Evolutionary conservation across 2,888 invertebrate species (phyloP).

Genomic region (Plusia festucae): DNA sequence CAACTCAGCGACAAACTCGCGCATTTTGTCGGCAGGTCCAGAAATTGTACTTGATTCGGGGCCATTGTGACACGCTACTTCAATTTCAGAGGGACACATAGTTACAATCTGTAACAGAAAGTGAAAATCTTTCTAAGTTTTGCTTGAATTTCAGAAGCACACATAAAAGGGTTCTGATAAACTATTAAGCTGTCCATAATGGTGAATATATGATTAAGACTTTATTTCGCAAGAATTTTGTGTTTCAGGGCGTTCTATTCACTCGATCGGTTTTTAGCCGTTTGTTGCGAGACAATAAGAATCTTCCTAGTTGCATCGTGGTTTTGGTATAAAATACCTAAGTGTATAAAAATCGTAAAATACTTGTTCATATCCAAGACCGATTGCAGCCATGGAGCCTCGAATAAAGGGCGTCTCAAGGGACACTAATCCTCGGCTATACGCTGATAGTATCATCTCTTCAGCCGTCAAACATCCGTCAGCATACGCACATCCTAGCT

Average conservation of each 20-base stretch:
- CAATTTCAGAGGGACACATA: slow-evolving; percentile 90
- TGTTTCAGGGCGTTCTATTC: too few relatives aligned
- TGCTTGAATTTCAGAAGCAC: neutral
- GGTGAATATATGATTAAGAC: too few relatives aligned
- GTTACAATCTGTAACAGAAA: slow-evolving; percentile 59
- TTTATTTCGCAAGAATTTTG: too few relatives aligned
- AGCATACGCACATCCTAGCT: slow-evolving; percentile 97
- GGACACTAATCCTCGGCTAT: slow-evolving; percentile 94
- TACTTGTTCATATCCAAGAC: slow-evolving; percentile 68
- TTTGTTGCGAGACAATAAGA: too few relatives aligned
- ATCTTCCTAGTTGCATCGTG: too few relatives aligned
- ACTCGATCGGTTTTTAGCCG: too few relatives aligned
- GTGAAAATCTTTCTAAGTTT: too few relatives aligned
- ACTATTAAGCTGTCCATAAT: too few relatives aligned
- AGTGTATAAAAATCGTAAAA: neutral
- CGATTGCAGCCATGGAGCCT: slow-evolving; percentile 97
- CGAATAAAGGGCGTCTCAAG: slow-evolving; percentile 90
- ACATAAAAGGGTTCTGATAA: too few relatives aligned
- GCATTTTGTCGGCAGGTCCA: slow-evolving; percentile 91
- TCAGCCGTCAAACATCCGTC: slow-evolving; percentile 96
- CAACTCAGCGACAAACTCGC: slow-evolving; percentile 87
- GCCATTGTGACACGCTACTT: slow-evolving; percentile 94
- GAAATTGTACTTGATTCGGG: slow-evolving; percentile 94
- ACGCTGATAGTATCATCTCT: slow-evolving; percentile 94
- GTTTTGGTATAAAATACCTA: too few relatives aligned